These are phyloP conservation scores for Argya squamiceps DNA, from an alignment of 2,797 vertebrate species.

Conservation along the genomic window DNA sequence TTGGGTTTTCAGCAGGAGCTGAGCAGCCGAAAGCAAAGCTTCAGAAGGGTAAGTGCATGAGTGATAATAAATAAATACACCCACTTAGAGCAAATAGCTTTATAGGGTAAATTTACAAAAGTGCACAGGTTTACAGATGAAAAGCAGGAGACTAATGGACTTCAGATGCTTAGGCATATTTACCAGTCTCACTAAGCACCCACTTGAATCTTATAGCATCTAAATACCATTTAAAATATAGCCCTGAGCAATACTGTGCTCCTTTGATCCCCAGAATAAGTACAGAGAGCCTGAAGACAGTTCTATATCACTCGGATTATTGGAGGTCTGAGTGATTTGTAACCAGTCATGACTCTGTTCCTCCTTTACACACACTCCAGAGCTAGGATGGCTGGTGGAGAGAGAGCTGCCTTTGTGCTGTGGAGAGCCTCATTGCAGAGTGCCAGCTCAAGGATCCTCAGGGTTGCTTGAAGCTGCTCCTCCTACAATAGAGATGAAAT, in stretches of 20 bases:
- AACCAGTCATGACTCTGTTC: background rate
- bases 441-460: background rate
- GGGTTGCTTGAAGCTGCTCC: background rate
- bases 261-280: background rate
- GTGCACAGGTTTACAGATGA: background rate
- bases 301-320: background rate
- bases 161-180: background rate
- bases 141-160: background rate
- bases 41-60: background rate
- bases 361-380: background rate
- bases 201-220: background rate
- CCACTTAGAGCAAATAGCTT: background rate
- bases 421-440: background rate
- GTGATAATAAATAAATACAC: background rate
- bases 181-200: background rate
- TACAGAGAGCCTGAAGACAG: background rate
- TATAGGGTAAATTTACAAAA: background rate
- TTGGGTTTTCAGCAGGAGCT: background rate
- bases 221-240: background rate
- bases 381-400: background rate
- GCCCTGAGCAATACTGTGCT: background rate
- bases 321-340: background rate
- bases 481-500: background rate
- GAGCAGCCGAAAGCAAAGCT: background rate
- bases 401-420: background rate